Evolutionary conservation across 2,888 invertebrate genomes (phyloP).

Genomic region (Tenthredo amoena): DNA sequence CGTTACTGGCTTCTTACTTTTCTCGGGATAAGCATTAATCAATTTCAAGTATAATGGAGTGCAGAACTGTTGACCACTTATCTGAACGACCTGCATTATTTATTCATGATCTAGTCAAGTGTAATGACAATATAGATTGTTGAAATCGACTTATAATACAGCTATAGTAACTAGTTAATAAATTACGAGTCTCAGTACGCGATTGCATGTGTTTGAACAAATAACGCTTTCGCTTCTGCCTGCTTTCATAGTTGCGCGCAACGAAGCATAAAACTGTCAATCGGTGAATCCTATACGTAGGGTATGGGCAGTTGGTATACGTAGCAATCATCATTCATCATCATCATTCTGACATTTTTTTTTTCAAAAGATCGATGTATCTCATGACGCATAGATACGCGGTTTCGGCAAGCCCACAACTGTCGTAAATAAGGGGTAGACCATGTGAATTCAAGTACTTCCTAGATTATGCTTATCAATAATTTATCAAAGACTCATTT

Average conservation of each 20-base stretch:
- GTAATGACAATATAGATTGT: background rate
- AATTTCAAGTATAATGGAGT: background rate
- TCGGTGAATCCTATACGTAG: background rate
- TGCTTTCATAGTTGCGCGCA: background rate
- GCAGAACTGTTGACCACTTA: background rate
- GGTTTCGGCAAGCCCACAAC: background rate
- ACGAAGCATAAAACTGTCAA: background rate
- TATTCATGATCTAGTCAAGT: background rate
- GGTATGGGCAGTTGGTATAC: constrained; percentile 2
- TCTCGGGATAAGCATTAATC: background rate
- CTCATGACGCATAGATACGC: background rate
- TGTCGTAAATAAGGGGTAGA: background rate
- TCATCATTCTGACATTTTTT: background rate
- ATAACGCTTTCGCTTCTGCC: background rate
- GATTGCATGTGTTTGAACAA: background rate
- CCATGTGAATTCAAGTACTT: background rate
- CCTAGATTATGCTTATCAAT: background rate
- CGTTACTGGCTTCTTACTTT: background rate
- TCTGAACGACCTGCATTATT: background rate
- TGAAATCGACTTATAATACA: background rate
- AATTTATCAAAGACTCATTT: background rate
- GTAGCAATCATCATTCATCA: background rate
- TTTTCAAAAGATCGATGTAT: background rate
- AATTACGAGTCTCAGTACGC: background rate
- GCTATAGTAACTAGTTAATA: background rate